Base-by-base conservation (phyloP, 1,140 invertebrate species). In the Augochlora pura region DNA sequence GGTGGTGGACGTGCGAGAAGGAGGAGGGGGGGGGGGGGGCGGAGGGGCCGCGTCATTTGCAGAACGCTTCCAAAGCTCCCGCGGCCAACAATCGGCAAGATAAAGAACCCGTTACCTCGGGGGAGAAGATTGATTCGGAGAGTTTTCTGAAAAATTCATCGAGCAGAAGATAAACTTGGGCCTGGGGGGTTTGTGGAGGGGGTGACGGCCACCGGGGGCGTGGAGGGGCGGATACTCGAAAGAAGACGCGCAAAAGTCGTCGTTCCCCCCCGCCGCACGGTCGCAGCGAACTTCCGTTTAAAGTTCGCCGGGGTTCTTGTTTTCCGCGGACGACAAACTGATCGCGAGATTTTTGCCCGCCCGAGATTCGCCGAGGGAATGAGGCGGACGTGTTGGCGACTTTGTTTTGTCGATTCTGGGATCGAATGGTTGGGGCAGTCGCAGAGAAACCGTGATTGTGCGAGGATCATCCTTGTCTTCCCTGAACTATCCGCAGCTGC, bases 111-210 rank as follows among this genome's bases (percentile, higher is more conserved):
- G 6, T 6, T n/a, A 7, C 8, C 8, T 6, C n/a, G n/a, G 9
- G 2, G 3, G 49, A 8, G 60, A 42, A 39, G 72, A 72, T 72
- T 72, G 76, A 64, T 54, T 78, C 63, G 38, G 23, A 38, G 27
- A 65, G 69, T 72, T 72, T 27, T 38, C 25, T 78, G 32, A 78
- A 71, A 78, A 78, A 72, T 72, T 72, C 5, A 57, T 64, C 63
- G 68, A 54, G 42, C 42, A 64, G 49, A 27, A 23, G 60, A 42
- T 12, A 4, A 72, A 72, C 46, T 78, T 2, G 1, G 6, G 12
- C 32, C 32, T 32, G 42, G 42, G 42, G 12, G 42, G 14, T 1
- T n/a, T n/a, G n/a, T n/a, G n/a, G n/a, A 2, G 42, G 42, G 39
- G 18, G 7, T 14, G 16, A 7, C 12, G n/a, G n/a, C n/a, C n/a